Conservation (phyloP, 1,140 invertebrate species). For the Oedothorax gibbosus region DNA sequence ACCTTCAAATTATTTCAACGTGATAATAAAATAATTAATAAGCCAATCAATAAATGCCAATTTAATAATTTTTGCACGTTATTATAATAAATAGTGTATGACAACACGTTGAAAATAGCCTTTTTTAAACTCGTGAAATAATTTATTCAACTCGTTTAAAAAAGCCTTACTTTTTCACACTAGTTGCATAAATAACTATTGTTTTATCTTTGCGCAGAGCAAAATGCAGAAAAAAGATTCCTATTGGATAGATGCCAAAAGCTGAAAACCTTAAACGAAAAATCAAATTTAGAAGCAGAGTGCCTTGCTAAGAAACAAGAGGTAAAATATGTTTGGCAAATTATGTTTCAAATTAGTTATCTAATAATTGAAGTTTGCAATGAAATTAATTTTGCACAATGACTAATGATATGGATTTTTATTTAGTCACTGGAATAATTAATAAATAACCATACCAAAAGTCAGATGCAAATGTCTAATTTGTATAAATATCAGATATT, state of each 20-base stretch:
- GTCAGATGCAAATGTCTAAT: neutral
- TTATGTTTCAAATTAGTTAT: too few species aligned
- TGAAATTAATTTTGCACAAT: neutral
- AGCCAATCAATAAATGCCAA: too few species aligned
- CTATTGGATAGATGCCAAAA: constrained; percentile 65
- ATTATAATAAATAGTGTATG: too few species aligned
- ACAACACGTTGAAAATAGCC: too few species aligned
- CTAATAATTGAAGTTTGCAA: too few species aligned
- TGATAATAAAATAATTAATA: too few species aligned
- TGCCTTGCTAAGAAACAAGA: constrained; percentile 64
- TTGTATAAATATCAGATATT: neutral
- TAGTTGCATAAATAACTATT: too few species aligned
- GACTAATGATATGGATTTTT: neutral
- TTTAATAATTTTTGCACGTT: too few species aligned
- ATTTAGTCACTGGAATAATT: neutral
- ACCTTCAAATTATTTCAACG: too few species aligned
- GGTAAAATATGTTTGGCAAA: constrained; percentile 62
- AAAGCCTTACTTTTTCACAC: too few species aligned
- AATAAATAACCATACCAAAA: neutral
- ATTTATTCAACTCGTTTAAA: too few species aligned
- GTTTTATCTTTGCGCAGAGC: constrained; percentile 63
- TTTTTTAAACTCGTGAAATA: too few species aligned
- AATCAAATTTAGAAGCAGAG: constrained; percentile 65
- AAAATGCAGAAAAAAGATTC: constrained; percentile 65
- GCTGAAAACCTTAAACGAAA: constrained; percentile 64